A percentile compares a stretch with the other conserved stretches of the same genome.
These are phyloP conservation scores for Phania funesta DNA, from an alignment of 2,888 invertebrate species.

Conservation along the genomic window DNA sequence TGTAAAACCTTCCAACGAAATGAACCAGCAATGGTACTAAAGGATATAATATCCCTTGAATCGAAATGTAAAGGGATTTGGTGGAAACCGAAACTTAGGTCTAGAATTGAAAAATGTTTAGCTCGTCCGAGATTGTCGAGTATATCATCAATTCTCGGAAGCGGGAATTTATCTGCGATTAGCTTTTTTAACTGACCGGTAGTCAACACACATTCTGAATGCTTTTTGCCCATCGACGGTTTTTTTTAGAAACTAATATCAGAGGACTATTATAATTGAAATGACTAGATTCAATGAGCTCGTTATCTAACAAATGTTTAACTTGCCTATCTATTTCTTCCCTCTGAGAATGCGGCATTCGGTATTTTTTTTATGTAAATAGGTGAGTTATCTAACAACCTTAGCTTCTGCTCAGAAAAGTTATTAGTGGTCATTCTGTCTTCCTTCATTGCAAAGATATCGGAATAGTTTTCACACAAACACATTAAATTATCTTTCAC, in stretches of 20 bases:
- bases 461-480: background rate
- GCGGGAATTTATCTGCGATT: slow-evolving; percentile 19
- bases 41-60: slow-evolving; percentile 7
- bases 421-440: slow-evolving; percentile 5
- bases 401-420: background rate
- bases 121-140: slow-evolving; percentile 18
- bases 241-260: background rate
- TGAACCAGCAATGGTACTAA: slow-evolving; percentile 1
- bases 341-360: no score
- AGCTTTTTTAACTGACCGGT: slow-evolving; percentile 13
- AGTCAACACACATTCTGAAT: slow-evolving; percentile 4
- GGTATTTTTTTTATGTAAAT: no score
- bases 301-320: background rate
- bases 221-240: background rate
- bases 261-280: background rate
- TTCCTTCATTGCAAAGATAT: slow-evolving; percentile 1
- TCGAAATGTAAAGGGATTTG: slow-evolving; percentile 3
- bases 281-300: background rate
- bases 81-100: slow-evolving; percentile 10
- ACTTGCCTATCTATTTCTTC: background rate
- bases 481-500: background rate
- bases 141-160: slow-evolving; percentile 18
- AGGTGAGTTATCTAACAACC: background rate
- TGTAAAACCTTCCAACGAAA: slow-evolving; percentile 57
- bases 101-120: slow-evolving; percentile 21